These are phyloP conservation scores for Clusia tigrina DNA, from an alignment of 2,888 invertebrate genomes.

Conservation along the genomic window DNA sequence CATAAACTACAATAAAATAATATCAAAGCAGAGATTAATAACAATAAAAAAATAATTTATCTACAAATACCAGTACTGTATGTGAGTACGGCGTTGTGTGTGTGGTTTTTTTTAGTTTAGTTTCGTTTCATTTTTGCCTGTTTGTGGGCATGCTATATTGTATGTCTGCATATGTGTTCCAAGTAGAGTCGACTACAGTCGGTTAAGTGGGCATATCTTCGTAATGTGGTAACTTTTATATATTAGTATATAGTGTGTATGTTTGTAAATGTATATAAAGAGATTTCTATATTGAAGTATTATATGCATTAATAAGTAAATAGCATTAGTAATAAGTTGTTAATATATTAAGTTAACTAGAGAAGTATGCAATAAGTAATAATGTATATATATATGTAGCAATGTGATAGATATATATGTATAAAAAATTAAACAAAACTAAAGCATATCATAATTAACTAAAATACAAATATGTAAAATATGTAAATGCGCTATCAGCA, in stretches of 20 bases:
- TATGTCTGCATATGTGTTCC: neutral
- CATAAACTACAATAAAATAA: no score
- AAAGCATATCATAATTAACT: conserved; percentile 11
- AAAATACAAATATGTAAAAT: conserved; percentile 11
- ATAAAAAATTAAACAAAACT: conserved; percentile 7
- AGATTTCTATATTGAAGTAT: conserved; percentile 21
- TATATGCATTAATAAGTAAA: conserved; percentile 39
- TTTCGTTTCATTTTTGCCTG: conserved; percentile 5
- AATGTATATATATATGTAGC: conserved; percentile 45
- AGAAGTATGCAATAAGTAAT: conserved; percentile 38
- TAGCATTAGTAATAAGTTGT: conserved; percentile 43
- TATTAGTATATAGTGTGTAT: neutral
- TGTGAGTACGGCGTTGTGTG: neutral
- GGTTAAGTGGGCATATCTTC: neutral
- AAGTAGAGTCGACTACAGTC: conserved; percentile 13
- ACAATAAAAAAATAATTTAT: no score
- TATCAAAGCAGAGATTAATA: no score
- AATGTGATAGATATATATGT: conserved; percentile 14
- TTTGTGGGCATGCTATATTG: neutral
- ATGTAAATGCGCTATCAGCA: conserved; percentile 27
- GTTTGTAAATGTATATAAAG: conserved; percentile 29
- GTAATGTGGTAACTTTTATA: neutral
- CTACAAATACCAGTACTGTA: neutral
- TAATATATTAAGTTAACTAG: conserved; percentile 31
- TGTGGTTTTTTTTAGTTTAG: neutral